Conservation (phyloP, 2,888 invertebrate genomes). For the Syritta pipiens region DNA sequence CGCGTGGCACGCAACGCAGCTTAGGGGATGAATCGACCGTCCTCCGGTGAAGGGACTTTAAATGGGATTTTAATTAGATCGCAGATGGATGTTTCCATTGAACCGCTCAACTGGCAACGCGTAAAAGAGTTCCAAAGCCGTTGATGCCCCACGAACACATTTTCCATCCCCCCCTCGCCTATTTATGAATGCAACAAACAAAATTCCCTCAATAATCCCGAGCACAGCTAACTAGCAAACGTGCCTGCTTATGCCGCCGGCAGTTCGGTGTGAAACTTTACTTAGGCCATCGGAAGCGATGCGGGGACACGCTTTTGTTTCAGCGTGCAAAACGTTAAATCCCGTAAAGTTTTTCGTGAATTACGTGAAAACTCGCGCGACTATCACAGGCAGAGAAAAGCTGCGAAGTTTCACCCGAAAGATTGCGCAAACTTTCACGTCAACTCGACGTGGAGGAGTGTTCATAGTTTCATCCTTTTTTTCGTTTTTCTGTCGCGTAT, state of each 20-base stretch:
- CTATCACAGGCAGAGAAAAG: conserved; percentile 32
- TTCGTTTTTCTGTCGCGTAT: background rate
- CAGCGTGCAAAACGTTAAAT: conserved; percentile 47
- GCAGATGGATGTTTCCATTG: background rate
- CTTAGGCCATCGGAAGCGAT: background rate
- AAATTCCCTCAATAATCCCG: conserved; percentile 32
- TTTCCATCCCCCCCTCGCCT: background rate
- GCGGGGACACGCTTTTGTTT: conserved; percentile 16
- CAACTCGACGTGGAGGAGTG: conserved; percentile 7
- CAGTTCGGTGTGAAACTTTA: conserved; percentile 21
- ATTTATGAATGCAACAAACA: conserved; percentile 42
- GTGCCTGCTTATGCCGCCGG: conserved; percentile 52
- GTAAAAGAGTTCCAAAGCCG: no score
- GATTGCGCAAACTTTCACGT: conserved; percentile 48
- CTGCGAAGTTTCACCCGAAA: conserved; percentile 13
- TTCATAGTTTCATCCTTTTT: background rate
- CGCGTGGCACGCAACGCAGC: conserved; percentile 1
- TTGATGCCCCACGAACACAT: no score
- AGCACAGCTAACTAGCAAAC: conserved; percentile 55
- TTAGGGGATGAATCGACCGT: conserved; percentile 2
- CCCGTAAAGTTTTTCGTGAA: conserved; percentile 55
- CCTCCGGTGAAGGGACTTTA: background rate
- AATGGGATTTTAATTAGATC: conserved; percentile 34
- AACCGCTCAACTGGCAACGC: no score
- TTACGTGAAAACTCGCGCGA: conserved; percentile 61